Percentiles rank a stretch among this genome's conserved stretches.
phyloP scores from a whole-genome alignment of 2,888 invertebrate species.

The Brachyptera risi region DNA sequence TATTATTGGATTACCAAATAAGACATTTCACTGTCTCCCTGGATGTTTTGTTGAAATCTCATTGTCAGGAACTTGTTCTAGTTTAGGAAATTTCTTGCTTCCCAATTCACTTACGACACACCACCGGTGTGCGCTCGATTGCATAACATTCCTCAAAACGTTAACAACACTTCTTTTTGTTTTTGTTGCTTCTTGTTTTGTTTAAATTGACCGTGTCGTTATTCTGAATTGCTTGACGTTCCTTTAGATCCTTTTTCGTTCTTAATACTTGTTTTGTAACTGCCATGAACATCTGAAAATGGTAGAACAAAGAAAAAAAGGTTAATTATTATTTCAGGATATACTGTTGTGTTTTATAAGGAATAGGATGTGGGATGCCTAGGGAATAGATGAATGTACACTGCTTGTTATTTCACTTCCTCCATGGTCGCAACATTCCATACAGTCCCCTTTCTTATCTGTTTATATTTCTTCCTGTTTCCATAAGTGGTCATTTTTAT shows the following conservation, averaged over 20 bases:
- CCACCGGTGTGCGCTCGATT: too few species aligned
- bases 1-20: too few species aligned
- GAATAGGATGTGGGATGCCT: background rate
- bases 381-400: too few species aligned
- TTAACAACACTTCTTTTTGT: slow-evolving; percentile 42
- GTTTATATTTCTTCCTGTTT: too few species aligned
- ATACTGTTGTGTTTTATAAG: background rate
- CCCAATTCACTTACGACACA: too few species aligned
- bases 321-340: background rate
- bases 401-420: too few species aligned
- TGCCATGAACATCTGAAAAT: slow-evolving; percentile 63
- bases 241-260: slow-evolving; percentile 77
- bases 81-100: too few species aligned
- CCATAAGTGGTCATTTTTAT: too few species aligned
- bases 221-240: slow-evolving; percentile 63
- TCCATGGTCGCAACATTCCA: too few species aligned
- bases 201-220: slow-evolving; percentile 68
- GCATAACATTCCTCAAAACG: too few species aligned
- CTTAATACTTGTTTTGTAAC: slow-evolving; percentile 77
- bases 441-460: too few species aligned
- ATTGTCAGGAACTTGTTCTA: background rate
- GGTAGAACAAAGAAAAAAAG: slow-evolving; percentile 7
- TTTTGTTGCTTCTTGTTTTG: slow-evolving; percentile 45
- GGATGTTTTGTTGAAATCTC: background rate
- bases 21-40: too few species aligned